phyloP scores from a whole-genome alignment of 2,797 vertebrate species.

The Rhodeus uyekii region DNA sequence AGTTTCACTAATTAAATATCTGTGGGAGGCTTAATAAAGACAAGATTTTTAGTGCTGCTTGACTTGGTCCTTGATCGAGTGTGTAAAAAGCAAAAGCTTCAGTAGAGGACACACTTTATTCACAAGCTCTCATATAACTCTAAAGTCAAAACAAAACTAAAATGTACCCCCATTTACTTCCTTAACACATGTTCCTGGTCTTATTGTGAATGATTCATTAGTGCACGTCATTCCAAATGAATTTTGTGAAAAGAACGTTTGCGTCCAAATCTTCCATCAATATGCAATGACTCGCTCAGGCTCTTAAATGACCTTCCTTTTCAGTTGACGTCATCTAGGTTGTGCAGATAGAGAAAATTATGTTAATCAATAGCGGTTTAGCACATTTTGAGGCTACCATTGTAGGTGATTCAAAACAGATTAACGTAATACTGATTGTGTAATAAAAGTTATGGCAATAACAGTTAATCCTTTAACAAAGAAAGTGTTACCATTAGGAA shows the following conservation, averaged over 20 bases:
- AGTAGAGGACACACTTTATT: neutral
- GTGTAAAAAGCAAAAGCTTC: neutral
- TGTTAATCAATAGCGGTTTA: neutral
- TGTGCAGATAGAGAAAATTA: neutral
- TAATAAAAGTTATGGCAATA: neutral
- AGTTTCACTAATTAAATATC: neutral
- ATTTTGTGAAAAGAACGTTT: neutral
- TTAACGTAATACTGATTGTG: too few relatives aligned
- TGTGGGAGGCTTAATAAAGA: neutral
- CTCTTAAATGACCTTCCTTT: neutral
- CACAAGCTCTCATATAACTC: neutral
- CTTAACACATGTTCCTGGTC: neutral
- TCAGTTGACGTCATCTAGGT: neutral
- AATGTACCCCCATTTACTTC: neutral
- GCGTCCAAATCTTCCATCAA: neutral
- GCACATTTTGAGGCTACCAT: neutral
- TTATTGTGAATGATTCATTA: neutral
- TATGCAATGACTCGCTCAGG: neutral
- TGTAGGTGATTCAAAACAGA: slow-evolving; percentile 9
- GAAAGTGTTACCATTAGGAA: neutral
- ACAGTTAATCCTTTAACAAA: neutral
- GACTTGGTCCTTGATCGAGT: neutral
- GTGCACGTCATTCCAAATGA: neutral
- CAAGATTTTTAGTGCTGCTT: neutral
- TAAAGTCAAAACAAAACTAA: neutral